Evolutionary conservation across 1,140 invertebrate genomes (phyloP), one percentile per base, ranked within the genome.

Genomic region (Bombus superbus): DNA sequence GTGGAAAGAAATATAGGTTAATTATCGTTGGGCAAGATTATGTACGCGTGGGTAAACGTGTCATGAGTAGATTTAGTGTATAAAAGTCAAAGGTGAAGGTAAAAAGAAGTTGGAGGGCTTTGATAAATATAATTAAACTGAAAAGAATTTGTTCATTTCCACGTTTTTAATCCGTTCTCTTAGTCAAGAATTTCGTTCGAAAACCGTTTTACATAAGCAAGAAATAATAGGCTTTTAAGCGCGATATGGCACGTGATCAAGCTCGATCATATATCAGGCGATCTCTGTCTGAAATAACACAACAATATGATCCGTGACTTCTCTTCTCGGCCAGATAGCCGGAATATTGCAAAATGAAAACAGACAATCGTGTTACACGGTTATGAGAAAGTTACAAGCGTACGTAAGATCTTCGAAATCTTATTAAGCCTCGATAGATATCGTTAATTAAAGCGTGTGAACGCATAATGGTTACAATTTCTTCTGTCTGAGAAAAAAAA

Each of bases 381-480:
- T 77, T 62, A 42, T 77, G 57, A 42, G 40, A 77, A n/a, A 57
- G 62, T 77, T 42, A 22, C 57, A 42, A 76, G 35, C n/a, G 35
- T n/a, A 28, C 15, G 74, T 35, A 75, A 53, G 38, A 77, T 77
- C 38, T 77, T 77, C 38, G 75, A 32, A 42, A 42, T 18, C n/a
- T 77, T 62, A 40, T 77, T 77, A n/a, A 38, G 35, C 5, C 25
- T 38, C 35, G 40, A 38, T 40, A 79, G 42, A 32, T 79, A 68
- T 68, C n/a, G 42, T 53, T 79, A 79, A 79, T 79, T 79, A 79
- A 79, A 44, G 32, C 77, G 62, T 68, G 77, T 18, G 77, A 80
- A 44, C 57, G 53, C 1, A 22, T 53, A 74, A 76, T 28, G 74
- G 32, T 59, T 66, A 25, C 59, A 44, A 78, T 64, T 78, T 78